phyloP scores from a whole-genome alignment of 1,140 invertebrate species.

The Physella acuta region DNA sequence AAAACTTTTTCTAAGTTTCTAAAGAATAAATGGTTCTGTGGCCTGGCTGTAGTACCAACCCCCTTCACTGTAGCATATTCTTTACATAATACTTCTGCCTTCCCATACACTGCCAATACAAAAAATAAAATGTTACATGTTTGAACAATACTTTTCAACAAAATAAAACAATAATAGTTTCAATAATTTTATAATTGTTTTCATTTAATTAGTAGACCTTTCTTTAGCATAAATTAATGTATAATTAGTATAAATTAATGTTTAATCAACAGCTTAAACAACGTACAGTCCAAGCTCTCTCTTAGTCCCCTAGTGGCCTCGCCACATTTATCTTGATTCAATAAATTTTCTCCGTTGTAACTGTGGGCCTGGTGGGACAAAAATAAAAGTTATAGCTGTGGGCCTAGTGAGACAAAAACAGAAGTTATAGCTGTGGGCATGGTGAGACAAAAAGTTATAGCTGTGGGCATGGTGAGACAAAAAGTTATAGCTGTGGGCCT shows the following conservation, averaged over 20 bases:
- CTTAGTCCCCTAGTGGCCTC: constrained; percentile 70
- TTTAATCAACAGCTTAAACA: too few relatives aligned
- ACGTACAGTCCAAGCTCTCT: constrained; percentile 63
- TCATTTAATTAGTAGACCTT: neutral
- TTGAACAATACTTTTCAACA: too few relatives aligned
- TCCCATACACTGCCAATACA: constrained; percentile 65
- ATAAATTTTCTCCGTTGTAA: constrained; percentile 69
- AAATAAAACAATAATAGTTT: too few relatives aligned
- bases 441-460: too few relatives aligned
- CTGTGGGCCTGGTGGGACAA: constrained; percentile 66
- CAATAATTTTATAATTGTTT: too few relatives aligned
- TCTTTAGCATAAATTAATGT: neutral
- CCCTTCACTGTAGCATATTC: constrained; percentile 69
- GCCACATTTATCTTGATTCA: constrained; percentile 73
- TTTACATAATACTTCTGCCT: constrained; percentile 65
- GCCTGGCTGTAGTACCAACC: constrained; percentile 66
- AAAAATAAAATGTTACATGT: too few relatives aligned
- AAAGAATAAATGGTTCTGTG: constrained; percentile 72
- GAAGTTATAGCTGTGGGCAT: too few relatives aligned
- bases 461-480: too few relatives aligned
- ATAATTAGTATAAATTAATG: neutral
- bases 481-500: too few relatives aligned
- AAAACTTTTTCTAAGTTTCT: constrained; percentile 67
- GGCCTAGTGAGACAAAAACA: too few relatives aligned
- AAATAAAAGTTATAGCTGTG: too few relatives aligned